phyloP scores from a whole-genome alignment of 2,113 vertebrate genomes.

The Sander vitreus region DNA sequence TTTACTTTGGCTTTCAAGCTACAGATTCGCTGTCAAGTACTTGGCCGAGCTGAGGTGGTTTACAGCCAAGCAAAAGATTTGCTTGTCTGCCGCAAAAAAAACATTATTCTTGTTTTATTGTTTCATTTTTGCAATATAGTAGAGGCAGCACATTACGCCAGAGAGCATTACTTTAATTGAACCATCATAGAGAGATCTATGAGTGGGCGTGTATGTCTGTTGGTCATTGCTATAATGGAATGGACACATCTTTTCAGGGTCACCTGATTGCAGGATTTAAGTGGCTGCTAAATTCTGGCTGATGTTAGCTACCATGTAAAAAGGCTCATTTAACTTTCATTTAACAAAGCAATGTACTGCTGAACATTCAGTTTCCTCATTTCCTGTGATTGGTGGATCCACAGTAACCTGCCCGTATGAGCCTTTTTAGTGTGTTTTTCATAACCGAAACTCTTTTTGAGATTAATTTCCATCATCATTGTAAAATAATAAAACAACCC shows the following conservation, averaged over 20 bases:
- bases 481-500: neutral
- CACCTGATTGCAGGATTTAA: slow-evolving; percentile 47
- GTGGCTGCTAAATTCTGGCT: slow-evolving; percentile 38
- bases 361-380: slow-evolving; percentile 37
- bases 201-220: slow-evolving; percentile 42
- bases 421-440: neutral
- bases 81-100: slow-evolving; percentile 50
- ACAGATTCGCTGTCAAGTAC: slow-evolving; percentile 28
- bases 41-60: slow-evolving; percentile 6
- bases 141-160: slow-evolving; percentile 28
- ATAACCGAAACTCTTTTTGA: neutral
- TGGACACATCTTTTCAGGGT: slow-evolving; percentile 54
- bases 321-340: slow-evolving; percentile 49
- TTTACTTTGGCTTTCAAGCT: slow-evolving; percentile 25
- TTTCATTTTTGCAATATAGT: slow-evolving; percentile 50
- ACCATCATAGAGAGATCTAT: slow-evolving; percentile 52
- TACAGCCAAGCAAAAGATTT: slow-evolving; percentile 59
- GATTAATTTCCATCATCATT: neutral
- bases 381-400: slow-evolving; percentile 3
- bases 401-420: neutral
- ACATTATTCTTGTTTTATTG: slow-evolving; percentile 60
- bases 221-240: slow-evolving; percentile 53
- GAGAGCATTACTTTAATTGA: slow-evolving; percentile 66
- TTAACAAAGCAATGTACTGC: slow-evolving; percentile 39
- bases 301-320: slow-evolving; percentile 41